Evolutionary conservation across 2,888 invertebrate species (phyloP), one percentile per base, ranked within the genome.

Genomic region (Cryptus armator): DNA sequence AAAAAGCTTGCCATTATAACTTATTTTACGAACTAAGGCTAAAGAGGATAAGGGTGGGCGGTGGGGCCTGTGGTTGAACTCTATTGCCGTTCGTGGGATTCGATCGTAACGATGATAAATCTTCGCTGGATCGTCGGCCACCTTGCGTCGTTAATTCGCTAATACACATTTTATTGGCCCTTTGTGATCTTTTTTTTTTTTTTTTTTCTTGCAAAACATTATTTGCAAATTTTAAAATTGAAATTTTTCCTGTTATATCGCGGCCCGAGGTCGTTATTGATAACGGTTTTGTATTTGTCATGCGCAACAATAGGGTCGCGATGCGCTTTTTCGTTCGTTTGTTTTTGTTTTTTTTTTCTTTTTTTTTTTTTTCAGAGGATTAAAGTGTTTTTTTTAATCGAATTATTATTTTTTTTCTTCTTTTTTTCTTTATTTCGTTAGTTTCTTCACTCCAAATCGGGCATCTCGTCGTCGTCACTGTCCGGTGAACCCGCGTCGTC

Each of bases 401-500:
- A 77, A 64, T 82, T 72, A 19, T 70, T 56, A 12, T 44, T 62
- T 44, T 74, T 46, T 19, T 24, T 59, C 32, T 68, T 53, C 29
- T 44, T 76, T 53, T 14, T 75, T 56, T 44, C 19, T 77, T 74
- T 68, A 37, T 72, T 79, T 74, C 16, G 70, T 51, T 44, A 43
- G 48, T 66, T 48, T 32, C 89, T 92, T 95, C 94, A 96, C 94
- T 96, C 97, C 92, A 97, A 95, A 93, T 96, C 97, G 29, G 97
- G 97, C 94, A 97, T 94, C 89, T 96, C 96, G 91, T 97, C 97
- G 92, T 98, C 98, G 92, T 98, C 93, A 77, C 93, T 93, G 81
- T 93, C 92, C 14, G 87, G 83, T 56, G 66, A 89, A 6, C 91
- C 95, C 70, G 94, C 94, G 88, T 95, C 96, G 88, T 96, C 96